Conservation (phyloP, 2,888 invertebrate genomes). For the Drosophila demipolita region DNA sequence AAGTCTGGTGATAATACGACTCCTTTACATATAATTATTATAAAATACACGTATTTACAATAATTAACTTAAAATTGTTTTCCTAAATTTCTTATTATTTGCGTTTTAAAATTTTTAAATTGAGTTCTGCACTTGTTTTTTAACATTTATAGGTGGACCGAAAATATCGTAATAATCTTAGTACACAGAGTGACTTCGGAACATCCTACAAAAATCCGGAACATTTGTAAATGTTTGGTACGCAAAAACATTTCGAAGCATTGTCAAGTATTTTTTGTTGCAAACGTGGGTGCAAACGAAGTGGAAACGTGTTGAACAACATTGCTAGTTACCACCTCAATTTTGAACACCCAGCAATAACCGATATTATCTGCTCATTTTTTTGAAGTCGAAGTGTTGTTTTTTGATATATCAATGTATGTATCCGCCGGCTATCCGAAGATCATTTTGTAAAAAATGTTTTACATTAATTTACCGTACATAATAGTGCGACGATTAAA, state of each 20-base stretch:
- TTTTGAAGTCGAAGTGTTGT: conserved; percentile 1
- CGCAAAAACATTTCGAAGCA: too few relatives aligned
- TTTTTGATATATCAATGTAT: conserved; percentile 1
- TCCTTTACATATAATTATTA: too few relatives aligned
- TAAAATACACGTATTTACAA: too few relatives aligned
- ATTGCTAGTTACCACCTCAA: background rate
- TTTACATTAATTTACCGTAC: background rate
- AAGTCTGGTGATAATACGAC: too few relatives aligned
- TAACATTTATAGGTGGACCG: too few relatives aligned
- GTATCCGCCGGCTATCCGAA: background rate
- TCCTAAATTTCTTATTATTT: too few relatives aligned
- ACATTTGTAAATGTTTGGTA: background rate
- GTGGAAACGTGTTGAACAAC: background rate
- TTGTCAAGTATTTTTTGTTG: background rate
- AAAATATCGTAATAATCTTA: background rate
- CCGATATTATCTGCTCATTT: background rate
- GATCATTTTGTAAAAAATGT: background rate
- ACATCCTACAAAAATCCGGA: too few relatives aligned
- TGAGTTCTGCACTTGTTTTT: too few relatives aligned
- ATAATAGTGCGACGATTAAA: background rate
- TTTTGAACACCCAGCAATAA: background rate
- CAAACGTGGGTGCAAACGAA: background rate
- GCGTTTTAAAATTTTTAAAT: too few relatives aligned
- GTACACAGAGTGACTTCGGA: too few relatives aligned
- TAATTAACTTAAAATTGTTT: too few relatives aligned